These are phyloP conservation scores for Lacanobia oleracea DNA, from an alignment of 2,888 invertebrate genomes.

Conservation along the genomic window DNA sequence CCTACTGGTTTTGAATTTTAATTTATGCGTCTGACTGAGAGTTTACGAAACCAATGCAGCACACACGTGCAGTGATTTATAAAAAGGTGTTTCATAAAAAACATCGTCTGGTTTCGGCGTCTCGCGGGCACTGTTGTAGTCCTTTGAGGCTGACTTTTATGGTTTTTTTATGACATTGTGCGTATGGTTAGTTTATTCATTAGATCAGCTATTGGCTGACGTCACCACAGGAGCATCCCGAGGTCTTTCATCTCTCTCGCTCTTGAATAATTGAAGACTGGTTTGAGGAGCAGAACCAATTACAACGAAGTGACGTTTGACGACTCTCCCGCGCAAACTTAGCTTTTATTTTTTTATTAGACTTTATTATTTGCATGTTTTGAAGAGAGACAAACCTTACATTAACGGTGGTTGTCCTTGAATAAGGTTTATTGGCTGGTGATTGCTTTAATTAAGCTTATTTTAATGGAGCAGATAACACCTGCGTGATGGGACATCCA, in stretches of 20 bases:
- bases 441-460: conserved; percentile 71
- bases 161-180: conserved; percentile 51
- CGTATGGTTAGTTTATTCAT: conserved; percentile 77
- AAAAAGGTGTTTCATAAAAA: conserved; percentile 66
- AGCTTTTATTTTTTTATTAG: conserved; percentile 45
- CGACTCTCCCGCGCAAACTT: conserved; percentile 54
- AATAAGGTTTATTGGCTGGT: conserved; percentile 59
- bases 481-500: conserved; percentile 27
- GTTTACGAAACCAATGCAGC: conserved; percentile 42
- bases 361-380: conserved; percentile 37
- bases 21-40: conserved; percentile 14
- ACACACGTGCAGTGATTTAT: conserved; percentile 59
- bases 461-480: conserved; percentile 66
- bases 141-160: conserved; percentile 52
- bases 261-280: conserved; percentile 65
- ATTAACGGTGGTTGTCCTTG: conserved; percentile 29
- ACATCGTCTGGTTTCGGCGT: conserved; percentile 50
- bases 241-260: conserved; percentile 76
- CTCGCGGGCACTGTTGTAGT: conserved; percentile 38
- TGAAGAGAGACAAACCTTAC: conserved; percentile 12
- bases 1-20: conserved; percentile 18
- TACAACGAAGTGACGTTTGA: conserved; percentile 63
- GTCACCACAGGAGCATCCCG: conserved; percentile 78
- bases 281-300: conserved; percentile 66
- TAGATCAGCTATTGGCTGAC: conserved; percentile 78